Evolutionary conservation across 2,113 vertebrate species (phyloP).

Genomic region (Menidia beryllina): DNA sequence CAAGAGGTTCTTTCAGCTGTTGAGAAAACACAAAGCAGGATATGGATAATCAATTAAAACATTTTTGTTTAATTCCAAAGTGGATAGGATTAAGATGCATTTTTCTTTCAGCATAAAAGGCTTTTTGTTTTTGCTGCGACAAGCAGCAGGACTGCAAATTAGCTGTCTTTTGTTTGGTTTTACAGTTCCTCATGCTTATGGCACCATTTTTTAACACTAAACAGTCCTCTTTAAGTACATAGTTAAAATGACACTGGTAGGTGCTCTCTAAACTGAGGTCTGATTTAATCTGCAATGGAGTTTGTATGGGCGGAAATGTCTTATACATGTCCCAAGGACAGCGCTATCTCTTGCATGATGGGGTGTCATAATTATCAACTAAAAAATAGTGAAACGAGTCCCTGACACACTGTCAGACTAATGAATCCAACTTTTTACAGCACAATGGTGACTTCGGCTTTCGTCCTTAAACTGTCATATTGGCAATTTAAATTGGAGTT

Average conservation of each 20-base stretch:
- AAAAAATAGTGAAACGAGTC: conserved; percentile 25
- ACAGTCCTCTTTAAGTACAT: not conserved
- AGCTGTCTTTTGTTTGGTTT: not conserved
- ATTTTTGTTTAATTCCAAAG: too few relatives aligned
- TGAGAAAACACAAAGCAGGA: too few relatives aligned
- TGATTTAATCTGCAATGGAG: conserved; percentile 18
- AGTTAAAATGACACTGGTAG: conserved; percentile 9
- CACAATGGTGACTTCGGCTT: conserved; percentile 13
- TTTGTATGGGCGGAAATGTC: conserved; percentile 18
- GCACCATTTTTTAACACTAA: too few relatives aligned
- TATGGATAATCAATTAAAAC: too few relatives aligned
- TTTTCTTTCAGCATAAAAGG: not conserved
- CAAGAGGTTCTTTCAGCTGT: not conserved
- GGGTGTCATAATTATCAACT: conserved; percentile 39
- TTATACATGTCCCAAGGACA: conserved; percentile 38
- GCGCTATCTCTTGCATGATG: conserved; percentile 35
- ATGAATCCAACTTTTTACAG: conserved; percentile 29
- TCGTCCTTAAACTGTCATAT: conserved; percentile 16
- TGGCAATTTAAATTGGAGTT: conserved; percentile 39
- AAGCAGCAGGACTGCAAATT: too few relatives aligned
- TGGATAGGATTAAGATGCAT: not conserved
- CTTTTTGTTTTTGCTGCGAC: not conserved
- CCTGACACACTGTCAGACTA: conserved; percentile 24
- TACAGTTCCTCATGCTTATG: not conserved
- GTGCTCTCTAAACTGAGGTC: conserved; percentile 33